Evolutionary conservation across 53 echinoderm and acorn worm species (phyloP).

Genomic region (Pentamera pediparva): DNA sequence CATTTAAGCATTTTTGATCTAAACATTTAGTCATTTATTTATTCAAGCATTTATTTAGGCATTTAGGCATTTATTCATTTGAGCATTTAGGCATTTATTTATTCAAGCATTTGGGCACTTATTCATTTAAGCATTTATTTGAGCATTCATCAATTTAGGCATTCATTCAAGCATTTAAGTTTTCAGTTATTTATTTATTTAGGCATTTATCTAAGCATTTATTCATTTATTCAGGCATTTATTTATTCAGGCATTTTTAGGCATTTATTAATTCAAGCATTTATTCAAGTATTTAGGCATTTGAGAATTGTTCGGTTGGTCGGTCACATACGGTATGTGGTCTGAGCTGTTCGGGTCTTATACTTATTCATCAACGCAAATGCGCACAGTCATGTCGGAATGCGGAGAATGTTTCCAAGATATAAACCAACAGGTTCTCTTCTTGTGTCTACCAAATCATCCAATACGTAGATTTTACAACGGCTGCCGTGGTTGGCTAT

Average conservation of each 20-base stretch:
- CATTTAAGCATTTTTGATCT: too few species aligned
- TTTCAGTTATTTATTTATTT: constrained; percentile 22
- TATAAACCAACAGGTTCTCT: too few species aligned
- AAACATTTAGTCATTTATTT: neutral
- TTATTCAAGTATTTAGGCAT: constrained; percentile 17
- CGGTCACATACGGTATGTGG: too few species aligned
- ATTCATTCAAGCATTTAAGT: constrained; percentile 16
- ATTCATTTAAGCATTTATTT: constrained; percentile 21
- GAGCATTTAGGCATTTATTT: constrained; percentile 9
- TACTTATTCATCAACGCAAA: too few species aligned
- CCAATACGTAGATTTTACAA: too few species aligned
- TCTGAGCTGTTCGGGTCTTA: too few species aligned
- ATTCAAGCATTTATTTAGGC: too few species aligned
- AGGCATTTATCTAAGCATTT: constrained; percentile 17
- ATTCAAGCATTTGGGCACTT: constrained; percentile 7
- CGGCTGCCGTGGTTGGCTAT: too few species aligned
- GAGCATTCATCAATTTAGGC: constrained; percentile 5
- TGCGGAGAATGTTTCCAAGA: too few species aligned
- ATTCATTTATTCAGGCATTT: constrained; percentile 11
- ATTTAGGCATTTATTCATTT: constrained; percentile 7
- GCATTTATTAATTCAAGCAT: constrained; percentile 13
- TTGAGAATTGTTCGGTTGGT: too few species aligned
- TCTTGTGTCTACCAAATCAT: too few species aligned
- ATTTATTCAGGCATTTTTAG: neutral
- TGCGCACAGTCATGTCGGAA: too few species aligned